Evolutionary conservation across 2,113 vertebrate genomes (phyloP), one percentile per base, ranked within the genome.

Genomic region (Ranitomeya variabilis): DNA sequence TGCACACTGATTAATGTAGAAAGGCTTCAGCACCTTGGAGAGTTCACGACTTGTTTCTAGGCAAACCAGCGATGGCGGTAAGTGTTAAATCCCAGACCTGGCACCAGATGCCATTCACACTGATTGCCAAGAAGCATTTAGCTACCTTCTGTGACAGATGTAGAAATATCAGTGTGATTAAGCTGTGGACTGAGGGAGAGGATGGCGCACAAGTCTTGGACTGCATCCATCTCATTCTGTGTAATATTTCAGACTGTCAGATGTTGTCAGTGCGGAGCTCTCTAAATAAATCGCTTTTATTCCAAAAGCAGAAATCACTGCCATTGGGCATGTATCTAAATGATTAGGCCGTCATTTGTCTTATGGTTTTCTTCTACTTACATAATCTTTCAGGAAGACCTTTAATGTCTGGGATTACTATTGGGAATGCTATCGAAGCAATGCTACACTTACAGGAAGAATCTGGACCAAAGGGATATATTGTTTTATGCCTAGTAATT

Each of bases 1-100:
- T 45, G 37, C 37, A 45, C 37, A 45, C 37, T 3, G 37, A 45
- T 45, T 45, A 45, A 55, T n/a, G 23, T n/a, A 84, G 12, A 57
- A 55, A 57, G 23, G 45, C 9, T 74, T 82, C 73, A 89, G 81
- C 31, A 89, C 81, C 87, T n/a, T 79, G 81, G 87, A 89, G 87
- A 89, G 87, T 23, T 78, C 87, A 66, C 59, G 18, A 5, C 26
- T 8, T 13, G 60, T 57, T n/a, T 73, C 23, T 82, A 69, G 6
- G 31, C 55, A 37, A 51, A 13, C 19, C 12, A n/a, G 73, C 26
- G 12, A 69, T 45, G 52, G 6, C 84, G 62, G 55, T 8, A 76
- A 85, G 71, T 67, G 45, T 86, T 26, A 64, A 52, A 64, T 13
- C 52, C 26, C 55, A 60, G 23, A 45, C 6, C 8, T 19, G 0